These are phyloP conservation scores for Epinephelus fuscoguttatus DNA, from an alignment of 2,113 vertebrate genomes.

Conservation along the genomic window DNA sequence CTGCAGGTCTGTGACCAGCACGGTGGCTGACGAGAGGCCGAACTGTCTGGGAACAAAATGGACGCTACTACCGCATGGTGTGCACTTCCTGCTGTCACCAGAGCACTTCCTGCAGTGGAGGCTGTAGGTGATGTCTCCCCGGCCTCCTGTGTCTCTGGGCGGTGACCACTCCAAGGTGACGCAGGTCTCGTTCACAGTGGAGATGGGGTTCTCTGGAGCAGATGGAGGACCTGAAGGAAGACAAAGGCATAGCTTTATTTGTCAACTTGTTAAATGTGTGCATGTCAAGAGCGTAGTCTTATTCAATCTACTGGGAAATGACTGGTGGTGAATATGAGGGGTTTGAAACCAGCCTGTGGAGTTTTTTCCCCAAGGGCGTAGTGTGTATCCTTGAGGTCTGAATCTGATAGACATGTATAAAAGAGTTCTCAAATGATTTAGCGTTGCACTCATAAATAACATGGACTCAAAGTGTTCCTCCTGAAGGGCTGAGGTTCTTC, in stretches of 20 bases:
- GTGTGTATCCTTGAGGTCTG: too few species aligned
- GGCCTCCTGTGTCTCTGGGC: conserved; percentile 84
- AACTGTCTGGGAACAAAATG: conserved; percentile 88
- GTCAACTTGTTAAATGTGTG: neutral
- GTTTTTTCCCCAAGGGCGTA: too few species aligned
- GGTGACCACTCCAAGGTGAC: conserved; percentile 88
- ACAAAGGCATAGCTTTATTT: neutral
- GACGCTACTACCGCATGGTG: conserved; percentile 83
- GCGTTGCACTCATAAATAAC: neutral
- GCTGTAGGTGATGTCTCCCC: conserved; percentile 86
- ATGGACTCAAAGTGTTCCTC: too few species aligned
- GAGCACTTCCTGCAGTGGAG: conserved; percentile 86
- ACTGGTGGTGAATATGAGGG: neutral
- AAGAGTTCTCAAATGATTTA: neutral
- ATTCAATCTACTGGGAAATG: neutral
- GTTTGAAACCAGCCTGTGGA: neutral
- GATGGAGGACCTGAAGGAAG: conserved; percentile 83
- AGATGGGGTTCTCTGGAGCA: conserved; percentile 87
- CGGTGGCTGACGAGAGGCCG: conserved; percentile 79
- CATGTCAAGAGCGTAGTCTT: neutral
- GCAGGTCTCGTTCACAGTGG: conserved; percentile 87
- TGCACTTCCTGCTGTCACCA: conserved; percentile 78
- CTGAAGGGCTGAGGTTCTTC: too few species aligned
- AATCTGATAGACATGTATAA: too few species aligned
- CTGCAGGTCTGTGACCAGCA: conserved; percentile 85